Evolutionary conservation across 1,140 invertebrate species (phyloP), one percentile per base, ranked within the genome.

Genomic region (Eciton burchellii): DNA sequence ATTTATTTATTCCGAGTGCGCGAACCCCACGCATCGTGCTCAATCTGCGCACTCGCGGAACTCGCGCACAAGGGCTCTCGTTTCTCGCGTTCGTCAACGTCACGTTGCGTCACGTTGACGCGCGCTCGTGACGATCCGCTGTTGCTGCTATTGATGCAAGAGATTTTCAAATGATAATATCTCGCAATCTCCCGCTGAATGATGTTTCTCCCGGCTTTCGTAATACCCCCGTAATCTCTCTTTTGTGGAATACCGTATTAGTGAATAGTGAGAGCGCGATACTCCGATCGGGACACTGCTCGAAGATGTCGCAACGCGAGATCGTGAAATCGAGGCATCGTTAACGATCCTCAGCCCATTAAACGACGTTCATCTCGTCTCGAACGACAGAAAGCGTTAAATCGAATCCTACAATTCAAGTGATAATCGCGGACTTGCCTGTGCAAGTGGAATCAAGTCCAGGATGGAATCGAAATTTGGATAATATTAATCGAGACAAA

Each of bases 1-100:
- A 72, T 89, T 89, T 89, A 89, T 89, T 89, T 89, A 89, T 88
- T 85, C 87, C 87, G 85, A 88, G 88, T 89, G 76, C 66, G 49
- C 66, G 49, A 47, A 6, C 35, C 35, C 35, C 72, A 57, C 59
- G 59, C 60, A 71, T 82, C 87, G 85, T 89, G 88, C 85, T 60
- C 85, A 88, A 89, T 89, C 87, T 88, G 79, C 71, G 62, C 81
- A 57, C 71, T 73, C 72, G 88, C 68, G 66, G 79, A 73, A 59
- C 66, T 52, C 54, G 26, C n/a, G 26, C 82, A 52, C 79, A 62
- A 57, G 72, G 26, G 54, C 60, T 49, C 35, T 45, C 57, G 43
- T 83, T 85, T 68, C 52, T 70, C 84, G n/a, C n/a, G 77, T 77
- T 86, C 63, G 70, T 85, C 82, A 57, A 81, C 52, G 21, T n/a